Evolutionary conservation across 2,888 invertebrate genomes (phyloP).

Genomic region (Tribolium freemani): DNA sequence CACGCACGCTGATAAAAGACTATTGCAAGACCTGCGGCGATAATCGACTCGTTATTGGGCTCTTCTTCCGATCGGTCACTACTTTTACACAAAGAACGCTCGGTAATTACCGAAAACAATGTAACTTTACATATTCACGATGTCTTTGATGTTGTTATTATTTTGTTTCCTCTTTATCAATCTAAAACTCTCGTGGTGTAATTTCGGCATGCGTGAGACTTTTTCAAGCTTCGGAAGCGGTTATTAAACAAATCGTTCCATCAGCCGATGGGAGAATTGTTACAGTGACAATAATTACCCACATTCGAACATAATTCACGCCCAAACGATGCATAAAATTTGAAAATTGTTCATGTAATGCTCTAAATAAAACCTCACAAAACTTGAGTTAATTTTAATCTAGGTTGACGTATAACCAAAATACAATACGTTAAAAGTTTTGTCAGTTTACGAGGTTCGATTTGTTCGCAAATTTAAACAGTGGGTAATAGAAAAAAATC

Average conservation of each 20-base stretch:
- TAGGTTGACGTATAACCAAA: not conserved
- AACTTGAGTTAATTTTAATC: too few species aligned
- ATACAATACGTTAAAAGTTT: too few species aligned
- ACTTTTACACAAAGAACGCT: not conserved
- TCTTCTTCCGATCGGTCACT: not conserved
- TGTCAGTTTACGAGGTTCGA: too few species aligned
- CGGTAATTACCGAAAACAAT: slow-evolving; percentile 44
- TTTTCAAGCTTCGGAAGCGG: slow-evolving; percentile 33
- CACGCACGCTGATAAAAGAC: slow-evolving; percentile 26
- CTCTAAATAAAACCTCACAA: too few species aligned
- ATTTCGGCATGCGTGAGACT: slow-evolving; percentile 57
- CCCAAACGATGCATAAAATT: not conserved
- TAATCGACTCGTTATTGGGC: slow-evolving; percentile 2
- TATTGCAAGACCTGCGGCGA: slow-evolving; percentile 24
- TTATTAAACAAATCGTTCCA: slow-evolving; percentile 35
- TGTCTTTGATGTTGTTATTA: slow-evolving; percentile 56
- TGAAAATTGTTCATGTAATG: not conserved
- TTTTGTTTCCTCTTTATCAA: slow-evolving; percentile 60
- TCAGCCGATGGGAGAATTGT: slow-evolving; percentile 9
- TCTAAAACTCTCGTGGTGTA: slow-evolving; percentile 52
- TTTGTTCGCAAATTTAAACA: too few species aligned
- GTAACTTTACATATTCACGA: slow-evolving; percentile 51
- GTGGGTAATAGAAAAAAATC: too few species aligned
- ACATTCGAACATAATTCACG: not conserved
- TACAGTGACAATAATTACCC: not conserved